Evolutionary conservation across 1,140 invertebrate species (phyloP), one percentile per base, ranked within the genome.

Genomic region (Pomacea maculata): DNA sequence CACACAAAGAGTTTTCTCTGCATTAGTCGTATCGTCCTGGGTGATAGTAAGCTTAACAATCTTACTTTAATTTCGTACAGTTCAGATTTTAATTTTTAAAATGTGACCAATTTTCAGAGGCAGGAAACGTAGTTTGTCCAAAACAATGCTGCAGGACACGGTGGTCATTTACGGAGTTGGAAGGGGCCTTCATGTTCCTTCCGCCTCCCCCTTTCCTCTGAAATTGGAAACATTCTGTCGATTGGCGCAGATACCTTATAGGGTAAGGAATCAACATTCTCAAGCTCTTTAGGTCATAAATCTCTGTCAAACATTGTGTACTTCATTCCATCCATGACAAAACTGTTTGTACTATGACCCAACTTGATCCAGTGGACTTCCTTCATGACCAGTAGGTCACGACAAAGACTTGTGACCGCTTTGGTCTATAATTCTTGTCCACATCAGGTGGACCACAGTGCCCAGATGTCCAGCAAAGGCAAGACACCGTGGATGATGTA

Each of bases 401-500:
- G 34, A 45, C 34, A 61, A 17, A 11, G 11, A 0, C 57, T 61
- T 61, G 57, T 8, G 9, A 17, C 15, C 0, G 57, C 57, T 61
- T 61, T 61, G 57, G 15, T 17, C 57, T 61, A 14, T 61, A 14
- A 8, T 61, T 61, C 15, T 17, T 70, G n/a, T 11, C 12, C 3
- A 64, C 78, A 68, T 14, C 73, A 90, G 89, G 89, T 87, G 82
- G 87, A 88, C 73, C 87, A 88, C 76, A 78, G 80, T 19, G 83
- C 79, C 10, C 82, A 80, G 25, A 87, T 90, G 79, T 90, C 89
- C 25, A 85, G 82, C 19, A 91, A 91, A 82, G 86, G 88, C 1
- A 90, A 90, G 80, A 89, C 86, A 14, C 92, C 92, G 0, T 93
- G 92, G 92, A 92, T 93, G 63, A 88, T 87, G 12, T 86, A 90